Evolutionary conservation across 2,888 invertebrate species (phyloP).

Genomic region (Ceratothoa steindachneri): DNA sequence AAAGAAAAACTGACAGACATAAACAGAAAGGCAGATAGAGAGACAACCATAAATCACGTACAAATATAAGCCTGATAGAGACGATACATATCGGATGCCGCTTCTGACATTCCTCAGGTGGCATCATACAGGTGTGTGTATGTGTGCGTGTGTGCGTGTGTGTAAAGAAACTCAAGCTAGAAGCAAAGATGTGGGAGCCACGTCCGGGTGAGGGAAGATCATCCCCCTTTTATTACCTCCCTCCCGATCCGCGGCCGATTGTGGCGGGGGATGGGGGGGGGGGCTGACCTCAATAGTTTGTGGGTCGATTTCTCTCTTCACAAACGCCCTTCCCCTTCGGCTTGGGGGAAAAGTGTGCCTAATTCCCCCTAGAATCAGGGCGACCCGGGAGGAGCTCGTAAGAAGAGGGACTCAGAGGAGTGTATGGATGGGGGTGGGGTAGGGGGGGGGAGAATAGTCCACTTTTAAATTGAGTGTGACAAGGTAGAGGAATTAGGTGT

Average conservation of each 20-base stretch:
- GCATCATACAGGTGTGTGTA: no score
- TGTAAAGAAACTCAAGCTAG: no score
- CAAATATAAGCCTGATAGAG: no score
- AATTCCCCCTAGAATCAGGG: background rate
- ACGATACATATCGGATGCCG: no score
- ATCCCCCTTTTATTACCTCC: background rate
- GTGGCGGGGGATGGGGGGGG: background rate
- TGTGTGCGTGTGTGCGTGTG: no score
- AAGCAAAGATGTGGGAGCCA: no score
- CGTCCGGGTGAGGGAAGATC: constrained; percentile 2
- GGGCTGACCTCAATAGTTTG: constrained; percentile 6
- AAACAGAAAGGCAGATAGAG: no score
- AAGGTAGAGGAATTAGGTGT: no score
- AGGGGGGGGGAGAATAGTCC: background rate
- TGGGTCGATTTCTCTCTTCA: constrained; percentile 13
- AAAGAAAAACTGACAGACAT: no score
- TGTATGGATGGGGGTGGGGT: background rate
- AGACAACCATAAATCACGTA: no score
- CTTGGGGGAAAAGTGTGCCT: background rate
- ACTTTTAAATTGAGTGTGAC: background rate
- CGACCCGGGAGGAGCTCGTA: no score
- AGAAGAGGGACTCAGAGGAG: background rate
- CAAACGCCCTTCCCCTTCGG: background rate
- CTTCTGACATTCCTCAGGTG: no score
- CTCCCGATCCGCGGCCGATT: background rate